phyloP scores from a whole-genome alignment of 2,797 vertebrate genomes.

The Bradypodion ventrale region DNA sequence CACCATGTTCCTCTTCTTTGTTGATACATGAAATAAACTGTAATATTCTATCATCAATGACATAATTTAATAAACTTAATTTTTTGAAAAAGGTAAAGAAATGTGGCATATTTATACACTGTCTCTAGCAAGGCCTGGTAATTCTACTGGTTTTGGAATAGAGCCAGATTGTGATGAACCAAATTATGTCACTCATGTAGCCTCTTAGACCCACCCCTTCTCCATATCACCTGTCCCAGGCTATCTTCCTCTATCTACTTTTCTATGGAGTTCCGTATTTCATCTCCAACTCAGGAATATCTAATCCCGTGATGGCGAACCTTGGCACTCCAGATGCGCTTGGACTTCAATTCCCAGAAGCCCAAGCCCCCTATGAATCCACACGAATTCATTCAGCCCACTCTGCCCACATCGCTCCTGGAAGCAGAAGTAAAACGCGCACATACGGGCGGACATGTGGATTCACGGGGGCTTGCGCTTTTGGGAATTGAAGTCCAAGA shows the following conservation, averaged over 20 bases:
- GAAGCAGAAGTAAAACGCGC: too few relatives aligned
- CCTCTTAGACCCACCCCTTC: background rate
- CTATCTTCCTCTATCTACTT: background rate
- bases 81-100: background rate
- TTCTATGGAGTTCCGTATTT: background rate
- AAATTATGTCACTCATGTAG: background rate
- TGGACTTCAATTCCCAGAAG: too few relatives aligned
- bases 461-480: too few relatives aligned
- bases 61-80: background rate
- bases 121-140: background rate
- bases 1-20: background rate
- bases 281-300: background rate
- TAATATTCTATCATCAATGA: background rate
- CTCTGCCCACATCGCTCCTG: too few relatives aligned
- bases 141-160: background rate
- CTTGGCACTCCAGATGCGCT: too few relatives aligned
- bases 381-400: too few relatives aligned
- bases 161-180: background rate
- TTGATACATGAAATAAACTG: background rate
- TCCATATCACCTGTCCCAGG: background rate
- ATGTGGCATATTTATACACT: background rate
- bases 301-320: too few relatives aligned
- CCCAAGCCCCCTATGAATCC: too few relatives aligned
- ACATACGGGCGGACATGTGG: too few relatives aligned
- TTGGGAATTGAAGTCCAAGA: too few relatives aligned